Evolutionary conservation across 2,797 vertebrate genomes (phyloP), one percentile per base, ranked within the genome.

Genomic region (Momotus momota): DNA sequence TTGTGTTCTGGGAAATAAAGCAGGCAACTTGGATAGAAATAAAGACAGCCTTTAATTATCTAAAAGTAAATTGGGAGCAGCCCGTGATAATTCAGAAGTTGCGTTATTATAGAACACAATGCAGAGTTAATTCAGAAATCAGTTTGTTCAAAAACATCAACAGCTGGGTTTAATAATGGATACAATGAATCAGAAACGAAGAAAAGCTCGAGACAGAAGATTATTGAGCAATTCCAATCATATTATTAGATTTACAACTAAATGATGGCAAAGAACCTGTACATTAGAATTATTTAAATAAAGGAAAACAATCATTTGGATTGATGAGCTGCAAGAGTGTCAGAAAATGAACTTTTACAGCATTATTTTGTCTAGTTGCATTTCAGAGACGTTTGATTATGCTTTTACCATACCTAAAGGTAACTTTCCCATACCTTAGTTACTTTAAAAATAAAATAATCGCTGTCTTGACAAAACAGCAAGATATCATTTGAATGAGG

Each of bases 31-130:
- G 87, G 95, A 97, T 81, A 96, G 94, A 98, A 97, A 98, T 97
- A 98, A 97, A 98, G 94, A 97, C 95, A 97, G 94, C 95, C 96
- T 97, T 98, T 98, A 98, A 98, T 98, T 98, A 98, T 98, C 98
- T 95, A 96, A 98, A 98, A 98, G 97, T 97, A 98, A 98, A 98
- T 97, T 98, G 97, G 95, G 97, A 98, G 86, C 95, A 97, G 96
- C 97, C 96, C 96, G 96, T 97, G 96, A 96, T 96, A 98, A 98
- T 98, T 97, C 96, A 96, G 97, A 98, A 98, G 95, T 96, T 87
- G 84, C 6, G 6, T 98, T 98, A 98, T 98, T 98, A 97, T 35
- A 95, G 94, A 97, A 97, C 77, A 98, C 96, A 98, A 98, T 97
- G 93, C 93, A 96, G 94, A 97, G 97, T 96, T 98, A 98, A 98